Percentiles rank a stretch among this genome's conserved stretches.
These are phyloP conservation scores for Macquaria australasica DNA, from an alignment of 2,113 vertebrate genomes.

Conservation along the genomic window DNA sequence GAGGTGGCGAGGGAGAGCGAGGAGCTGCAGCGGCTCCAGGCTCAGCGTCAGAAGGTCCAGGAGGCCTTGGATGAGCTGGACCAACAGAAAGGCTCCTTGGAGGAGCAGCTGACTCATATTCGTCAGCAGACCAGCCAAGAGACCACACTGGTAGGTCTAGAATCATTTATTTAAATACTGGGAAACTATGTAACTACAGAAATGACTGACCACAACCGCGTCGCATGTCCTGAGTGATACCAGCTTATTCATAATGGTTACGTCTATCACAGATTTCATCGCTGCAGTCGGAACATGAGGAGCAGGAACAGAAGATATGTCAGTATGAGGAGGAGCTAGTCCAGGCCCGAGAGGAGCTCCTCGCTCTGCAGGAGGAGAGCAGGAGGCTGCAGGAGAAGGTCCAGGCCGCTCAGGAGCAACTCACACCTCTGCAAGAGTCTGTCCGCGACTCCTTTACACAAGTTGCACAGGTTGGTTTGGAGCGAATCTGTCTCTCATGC, in stretches of 20 bases:
- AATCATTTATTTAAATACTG: not conserved
- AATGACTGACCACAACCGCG: not conserved
- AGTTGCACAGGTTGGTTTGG: conserved; percentile 88
- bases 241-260: not conserved
- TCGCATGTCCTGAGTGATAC: not conserved
- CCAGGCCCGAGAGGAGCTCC: conserved; percentile 92
- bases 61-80: conserved; percentile 93
- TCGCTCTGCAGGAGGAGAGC: conserved; percentile 93
- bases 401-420: conserved; percentile 90
- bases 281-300: conserved; percentile 91
- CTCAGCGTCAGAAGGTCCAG: conserved; percentile 93
- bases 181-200: not conserved
- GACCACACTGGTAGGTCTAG: conserved; percentile 87
- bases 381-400: conserved; percentile 91
- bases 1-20: conserved; percentile 92
- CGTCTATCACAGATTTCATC: conserved; percentile 87
- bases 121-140: conserved; percentile 93
- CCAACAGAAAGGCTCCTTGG: conserved; percentile 92
- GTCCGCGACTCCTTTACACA: conserved; percentile 93
- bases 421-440: conserved; percentile 92
- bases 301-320: conserved; percentile 93
- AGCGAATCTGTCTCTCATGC: not conserved
- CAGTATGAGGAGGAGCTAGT: conserved; percentile 93
- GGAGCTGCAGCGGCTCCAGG: conserved; percentile 91
- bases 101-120: conserved; percentile 92